Evolutionary conservation across 2,888 invertebrate genomes (phyloP).

Genomic region (Cryptus viduatorius): DNA sequence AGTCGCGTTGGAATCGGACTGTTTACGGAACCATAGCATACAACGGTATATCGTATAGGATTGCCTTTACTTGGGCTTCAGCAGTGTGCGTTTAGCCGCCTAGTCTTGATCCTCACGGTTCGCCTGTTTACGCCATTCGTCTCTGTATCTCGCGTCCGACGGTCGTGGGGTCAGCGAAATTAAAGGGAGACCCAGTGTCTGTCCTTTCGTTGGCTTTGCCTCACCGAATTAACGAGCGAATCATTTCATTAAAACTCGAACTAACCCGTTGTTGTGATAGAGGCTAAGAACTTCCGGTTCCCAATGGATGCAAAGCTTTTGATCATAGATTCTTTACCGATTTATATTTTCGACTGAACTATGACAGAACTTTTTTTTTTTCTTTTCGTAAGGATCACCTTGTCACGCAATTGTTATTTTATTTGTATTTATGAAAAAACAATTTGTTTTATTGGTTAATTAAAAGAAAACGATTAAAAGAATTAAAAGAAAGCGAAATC

Average conservation of each 20-base stretch:
- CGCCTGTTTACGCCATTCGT: slow-evolving; percentile 37
- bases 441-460: not conserved
- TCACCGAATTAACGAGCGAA: slow-evolving; percentile 20
- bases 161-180: slow-evolving; percentile 74
- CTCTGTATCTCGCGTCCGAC: slow-evolving; percentile 39
- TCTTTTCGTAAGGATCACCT: too few species aligned
- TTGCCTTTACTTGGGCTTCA: slow-evolving; percentile 32
- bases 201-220: slow-evolving; percentile 85
- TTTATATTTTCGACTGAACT: not conserved
- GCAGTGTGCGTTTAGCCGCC: slow-evolving; percentile 46
- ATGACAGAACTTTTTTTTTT: not conserved
- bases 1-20: slow-evolving; percentile 40
- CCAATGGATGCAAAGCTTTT: not conserved
- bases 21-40: slow-evolving; percentile 46
- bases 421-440: not conserved
- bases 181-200: slow-evolving; percentile 74
- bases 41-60: slow-evolving; percentile 19
- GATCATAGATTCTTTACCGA: not conserved
- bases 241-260: not conserved
- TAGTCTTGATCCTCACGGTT: slow-evolving; percentile 54
- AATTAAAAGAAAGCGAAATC: too few species aligned
- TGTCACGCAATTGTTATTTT: not conserved
- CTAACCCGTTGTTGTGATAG: not conserved
- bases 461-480: not conserved
- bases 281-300: not conserved